Evolutionary conservation across 2,113 vertebrate genomes (phyloP), one percentile per base, ranked within the genome.

Genomic region (Lasiurus borealis): DNA sequence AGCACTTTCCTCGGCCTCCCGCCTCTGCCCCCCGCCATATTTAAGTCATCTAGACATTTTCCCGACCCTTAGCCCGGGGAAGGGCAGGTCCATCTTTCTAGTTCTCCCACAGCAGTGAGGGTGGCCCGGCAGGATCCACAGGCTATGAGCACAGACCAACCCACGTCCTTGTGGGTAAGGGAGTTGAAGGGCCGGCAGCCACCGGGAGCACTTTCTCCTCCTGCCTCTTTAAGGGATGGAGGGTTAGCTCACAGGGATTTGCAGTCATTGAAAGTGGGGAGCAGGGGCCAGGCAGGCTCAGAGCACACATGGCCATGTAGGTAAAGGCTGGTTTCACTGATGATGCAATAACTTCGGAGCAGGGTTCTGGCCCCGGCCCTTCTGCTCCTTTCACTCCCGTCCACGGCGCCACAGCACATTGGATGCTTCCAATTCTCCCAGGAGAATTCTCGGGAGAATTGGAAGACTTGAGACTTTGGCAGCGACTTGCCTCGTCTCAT

Each of bases 351-450:
- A 13, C 78, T 84, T n/a, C 3, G 50, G 77, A 77, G 25, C 11
- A 29, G 18, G 15, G 15, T 23, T 44, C 25, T 40, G 46, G 18
- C 66, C 40, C 29, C 4, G 0, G 19, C 6, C 13, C 0, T 31
- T 12, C 11, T 19, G 0, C 64, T 5, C 5, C 6, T 14, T 36
- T 50, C 2, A 0, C 2, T 59, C 59, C 25, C 3, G 3, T 5
- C 3, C 9, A 2, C 1, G 15, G 29, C 0, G 6, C 54, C 59
- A 3, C 19, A 12, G 14, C 29, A 0, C 40, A 0, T 23, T 1
- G 31, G 68, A 8, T 27, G 21, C 23, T 48, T 44, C 85, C 71
- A 25, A 36, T 2, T 29, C 40, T 40, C 40, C 40, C 5, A n/a
- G n/a, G n/a, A n/a, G n/a, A n/a, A n/a, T n/a, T n/a, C n/a, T n/a